Conservation (phyloP, 2,797 vertebrate species). For the Enoplosus armatus region DNA sequence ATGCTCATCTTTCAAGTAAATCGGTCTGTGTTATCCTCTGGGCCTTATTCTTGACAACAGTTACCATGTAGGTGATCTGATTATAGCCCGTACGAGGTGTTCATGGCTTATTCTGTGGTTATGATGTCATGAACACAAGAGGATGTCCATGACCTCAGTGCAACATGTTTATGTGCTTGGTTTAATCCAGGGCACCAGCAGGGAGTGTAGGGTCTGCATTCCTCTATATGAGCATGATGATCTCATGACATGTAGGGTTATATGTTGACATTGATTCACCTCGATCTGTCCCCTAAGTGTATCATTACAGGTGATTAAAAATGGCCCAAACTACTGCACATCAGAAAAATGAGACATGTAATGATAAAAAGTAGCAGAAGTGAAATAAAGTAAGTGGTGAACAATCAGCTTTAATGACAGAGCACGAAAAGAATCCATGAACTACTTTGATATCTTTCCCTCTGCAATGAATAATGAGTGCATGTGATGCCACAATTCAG, state of each 20-base stretch:
- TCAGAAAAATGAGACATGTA: neutral
- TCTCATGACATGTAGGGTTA: slow-evolving; percentile 19
- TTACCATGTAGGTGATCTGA: slow-evolving; percentile 76
- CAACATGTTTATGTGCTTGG: slow-evolving; percentile 51
- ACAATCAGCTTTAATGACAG: neutral
- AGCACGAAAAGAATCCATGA: neutral
- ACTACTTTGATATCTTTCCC: slow-evolving; percentile 15
- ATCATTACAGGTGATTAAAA: slow-evolving; percentile 34
- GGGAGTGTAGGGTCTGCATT: slow-evolving; percentile 45
- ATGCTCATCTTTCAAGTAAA: slow-evolving; percentile 73
- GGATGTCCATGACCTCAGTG: slow-evolving; percentile 60
- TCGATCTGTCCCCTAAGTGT: slow-evolving; percentile 8
- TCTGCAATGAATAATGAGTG: slow-evolving; percentile 10
- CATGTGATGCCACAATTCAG: slow-evolving; percentile 2
- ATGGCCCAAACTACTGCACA: neutral
- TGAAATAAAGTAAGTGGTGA: neutral
- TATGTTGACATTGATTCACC: neutral
- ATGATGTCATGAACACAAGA: slow-evolving; percentile 70
- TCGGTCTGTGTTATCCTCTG: slow-evolving; percentile 53
- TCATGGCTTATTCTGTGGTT: slow-evolving; percentile 52
- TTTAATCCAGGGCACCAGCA: slow-evolving; percentile 43
- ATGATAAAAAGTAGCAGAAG: neutral
- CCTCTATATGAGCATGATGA: slow-evolving; percentile 33
- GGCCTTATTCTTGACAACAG: slow-evolving; percentile 73
- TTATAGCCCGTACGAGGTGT: slow-evolving; percentile 66